Conservation (phyloP, 2,113 vertebrate species). For the Leptosomus discolor region DNA sequence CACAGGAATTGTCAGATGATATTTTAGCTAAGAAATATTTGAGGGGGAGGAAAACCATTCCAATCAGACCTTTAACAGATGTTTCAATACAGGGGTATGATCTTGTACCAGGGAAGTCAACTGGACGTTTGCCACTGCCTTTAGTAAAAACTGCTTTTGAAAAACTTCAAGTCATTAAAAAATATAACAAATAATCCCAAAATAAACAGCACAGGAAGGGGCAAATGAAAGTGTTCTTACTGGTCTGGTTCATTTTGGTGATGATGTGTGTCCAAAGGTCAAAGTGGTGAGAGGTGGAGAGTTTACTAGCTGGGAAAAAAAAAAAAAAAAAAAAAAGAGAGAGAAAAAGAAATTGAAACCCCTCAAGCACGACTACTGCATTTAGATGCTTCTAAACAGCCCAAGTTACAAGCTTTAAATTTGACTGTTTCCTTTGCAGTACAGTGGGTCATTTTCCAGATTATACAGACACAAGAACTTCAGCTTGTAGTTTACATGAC, state of each 20-base stretch:
- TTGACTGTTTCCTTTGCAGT: background rate
- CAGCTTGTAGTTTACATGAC: background rate
- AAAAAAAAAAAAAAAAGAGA: background rate
- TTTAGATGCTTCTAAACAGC: background rate
- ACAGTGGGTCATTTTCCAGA: background rate
- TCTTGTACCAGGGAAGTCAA: background rate
- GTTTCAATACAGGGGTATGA: background rate
- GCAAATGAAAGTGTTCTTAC: background rate
- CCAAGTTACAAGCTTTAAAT: background rate
- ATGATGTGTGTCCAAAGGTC: background rate
- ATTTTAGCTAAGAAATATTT: slow-evolving; percentile 4
- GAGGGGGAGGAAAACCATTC: background rate
- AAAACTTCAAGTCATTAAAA: background rate
- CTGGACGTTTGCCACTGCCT: slow-evolving; percentile 8
- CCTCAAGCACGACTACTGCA: background rate
- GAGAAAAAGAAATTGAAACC: background rate
- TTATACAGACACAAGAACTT: background rate
- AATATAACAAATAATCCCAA: slow-evolving; percentile 8
- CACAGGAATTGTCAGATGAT: background rate
- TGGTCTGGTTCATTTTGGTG: background rate
- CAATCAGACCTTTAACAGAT: slow-evolving; percentile 44
- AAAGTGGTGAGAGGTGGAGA: background rate
- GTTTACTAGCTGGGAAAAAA: background rate
- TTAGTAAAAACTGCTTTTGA: background rate
- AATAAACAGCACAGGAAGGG: slow-evolving; percentile 5